A percentile compares a stretch with the other conserved stretches of the same genome.
These are phyloP conservation scores for Lampris incognitus DNA, from an alignment of 2,113 vertebrate species.

Conservation along the genomic window DNA sequence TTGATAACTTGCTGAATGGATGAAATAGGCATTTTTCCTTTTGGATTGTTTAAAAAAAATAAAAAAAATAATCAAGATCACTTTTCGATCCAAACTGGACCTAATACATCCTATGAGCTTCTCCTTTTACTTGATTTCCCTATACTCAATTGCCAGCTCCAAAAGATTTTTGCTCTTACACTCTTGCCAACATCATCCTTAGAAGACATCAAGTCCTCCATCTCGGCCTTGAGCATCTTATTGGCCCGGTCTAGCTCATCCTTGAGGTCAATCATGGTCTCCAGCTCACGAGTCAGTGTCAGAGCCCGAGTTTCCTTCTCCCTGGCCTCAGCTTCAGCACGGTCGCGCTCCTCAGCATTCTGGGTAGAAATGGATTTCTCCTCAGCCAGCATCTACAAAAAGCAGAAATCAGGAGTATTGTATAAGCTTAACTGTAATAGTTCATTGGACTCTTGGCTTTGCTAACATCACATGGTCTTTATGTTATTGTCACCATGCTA, in stretches of 20 bases:
- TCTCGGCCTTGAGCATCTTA: slow-evolving; percentile 91
- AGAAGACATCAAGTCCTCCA: slow-evolving; percentile 96
- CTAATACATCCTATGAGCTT: background rate
- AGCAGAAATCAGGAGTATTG: background rate
- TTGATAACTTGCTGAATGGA: too few species aligned
- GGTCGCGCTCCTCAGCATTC: slow-evolving; percentile 87
- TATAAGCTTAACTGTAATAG: too few species aligned
- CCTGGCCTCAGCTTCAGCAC: slow-evolving; percentile 88
- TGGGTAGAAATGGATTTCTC: slow-evolving; percentile 86
- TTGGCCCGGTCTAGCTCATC: slow-evolving; percentile 91
- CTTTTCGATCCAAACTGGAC: background rate
- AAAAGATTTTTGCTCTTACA: slow-evolving; percentile 79
- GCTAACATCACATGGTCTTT: too few species aligned
- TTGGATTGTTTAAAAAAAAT: too few species aligned
- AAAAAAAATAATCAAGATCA: too few species aligned
- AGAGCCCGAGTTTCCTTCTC: slow-evolving; percentile 89
- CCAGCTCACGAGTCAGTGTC: slow-evolving; percentile 87
- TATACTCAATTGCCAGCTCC: background rate
- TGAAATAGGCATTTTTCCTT: too few species aligned
- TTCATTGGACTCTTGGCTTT: too few species aligned
- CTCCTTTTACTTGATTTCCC: too few species aligned
- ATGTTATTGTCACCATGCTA: too few species aligned
- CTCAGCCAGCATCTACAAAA: slow-evolving; percentile 87
- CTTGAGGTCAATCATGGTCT: slow-evolving; percentile 87
- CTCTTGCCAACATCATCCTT: slow-evolving; percentile 97